These are phyloP conservation scores for Cotesia typhae DNA, from an alignment of 1,140 invertebrate genomes.

Conservation along the genomic window DNA sequence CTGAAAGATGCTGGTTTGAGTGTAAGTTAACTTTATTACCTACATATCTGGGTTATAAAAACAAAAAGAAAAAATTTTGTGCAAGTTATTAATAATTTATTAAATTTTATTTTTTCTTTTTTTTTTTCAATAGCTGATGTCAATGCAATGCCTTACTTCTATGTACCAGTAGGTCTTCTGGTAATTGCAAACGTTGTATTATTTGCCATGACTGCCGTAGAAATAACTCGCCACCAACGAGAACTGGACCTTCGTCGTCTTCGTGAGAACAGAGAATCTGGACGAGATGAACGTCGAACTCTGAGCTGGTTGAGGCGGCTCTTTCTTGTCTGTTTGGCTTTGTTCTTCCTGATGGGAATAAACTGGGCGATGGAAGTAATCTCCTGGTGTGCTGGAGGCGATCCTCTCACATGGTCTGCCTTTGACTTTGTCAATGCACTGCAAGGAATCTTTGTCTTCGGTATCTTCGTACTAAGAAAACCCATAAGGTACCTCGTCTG, in stretches of 20 bases:
- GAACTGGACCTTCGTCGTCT: conserved; percentile 54
- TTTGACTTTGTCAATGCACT: conserved; percentile 67
- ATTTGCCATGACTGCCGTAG: conserved; percentile 66
- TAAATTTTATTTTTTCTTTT: conserved; percentile 6
- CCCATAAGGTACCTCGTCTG: conserved; percentile 60
- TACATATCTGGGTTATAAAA: background rate
- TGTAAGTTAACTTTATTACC: conserved; percentile 56
- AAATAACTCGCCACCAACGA: conserved; percentile 54
- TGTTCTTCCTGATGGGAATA: conserved; percentile 69
- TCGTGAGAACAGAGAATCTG: conserved; percentile 54
- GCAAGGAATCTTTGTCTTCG: conserved; percentile 66
- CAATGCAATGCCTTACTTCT: conserved; percentile 71
- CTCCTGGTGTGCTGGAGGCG: conserved; percentile 62
- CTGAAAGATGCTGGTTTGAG: conserved; percentile 65
- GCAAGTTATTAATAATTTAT: background rate
- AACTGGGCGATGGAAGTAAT: conserved; percentile 69
- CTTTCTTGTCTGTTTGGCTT: conserved; percentile 61
- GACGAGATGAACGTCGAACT: conserved; percentile 51
- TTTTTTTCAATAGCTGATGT: conserved; percentile 63
- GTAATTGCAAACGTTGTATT: conserved; percentile 67
- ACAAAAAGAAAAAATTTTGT: background rate
- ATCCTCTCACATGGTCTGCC: conserved; percentile 63
- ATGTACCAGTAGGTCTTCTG: conserved; percentile 70
- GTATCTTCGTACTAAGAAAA: conserved; percentile 65
- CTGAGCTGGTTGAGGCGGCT: conserved; percentile 54